phyloP scores from a whole-genome alignment of 2,888 invertebrate genomes.

The Acronicta leporina region DNA sequence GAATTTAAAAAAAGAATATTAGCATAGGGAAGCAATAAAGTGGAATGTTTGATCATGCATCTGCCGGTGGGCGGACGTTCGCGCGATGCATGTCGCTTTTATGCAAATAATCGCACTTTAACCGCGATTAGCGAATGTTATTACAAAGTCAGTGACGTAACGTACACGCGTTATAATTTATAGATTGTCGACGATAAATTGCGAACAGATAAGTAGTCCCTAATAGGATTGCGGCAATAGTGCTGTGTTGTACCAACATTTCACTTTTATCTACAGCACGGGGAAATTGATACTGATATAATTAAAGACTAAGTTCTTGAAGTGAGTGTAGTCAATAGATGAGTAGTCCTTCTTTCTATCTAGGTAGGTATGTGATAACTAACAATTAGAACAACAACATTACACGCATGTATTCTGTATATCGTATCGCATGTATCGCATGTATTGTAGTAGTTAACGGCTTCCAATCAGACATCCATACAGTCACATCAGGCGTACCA shows the following conservation, averaged over 20 bases:
- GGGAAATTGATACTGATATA: no score
- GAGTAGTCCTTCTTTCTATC: no score
- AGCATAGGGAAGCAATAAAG: conserved; percentile 79
- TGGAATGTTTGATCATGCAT: conserved; percentile 67
- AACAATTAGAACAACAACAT: no score
- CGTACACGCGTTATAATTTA: conserved; percentile 40
- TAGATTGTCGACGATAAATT: conserved; percentile 36
- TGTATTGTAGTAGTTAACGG: no score
- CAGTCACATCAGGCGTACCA: no score
- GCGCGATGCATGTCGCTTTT: conserved; percentile 75
- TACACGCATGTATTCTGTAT: no score
- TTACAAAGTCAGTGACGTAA: conserved; percentile 57
- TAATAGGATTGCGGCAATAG: conserved; percentile 21
- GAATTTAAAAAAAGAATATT: conserved; percentile 72
- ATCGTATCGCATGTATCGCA: no score
- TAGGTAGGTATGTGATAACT: no score
- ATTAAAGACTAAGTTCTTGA: no score
- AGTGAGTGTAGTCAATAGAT: no score
- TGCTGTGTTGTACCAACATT: not conserved
- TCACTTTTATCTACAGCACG: no score
- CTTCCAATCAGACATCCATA: no score
- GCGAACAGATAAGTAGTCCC: conserved; percentile 29
- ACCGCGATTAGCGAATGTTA: conserved; percentile 66
- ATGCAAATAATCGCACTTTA: conserved; percentile 76
- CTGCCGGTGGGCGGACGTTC: conserved; percentile 78